Evolutionary conservation across 2,113 vertebrate species (phyloP).

Genomic region (Eolophus roseicapilla): DNA sequence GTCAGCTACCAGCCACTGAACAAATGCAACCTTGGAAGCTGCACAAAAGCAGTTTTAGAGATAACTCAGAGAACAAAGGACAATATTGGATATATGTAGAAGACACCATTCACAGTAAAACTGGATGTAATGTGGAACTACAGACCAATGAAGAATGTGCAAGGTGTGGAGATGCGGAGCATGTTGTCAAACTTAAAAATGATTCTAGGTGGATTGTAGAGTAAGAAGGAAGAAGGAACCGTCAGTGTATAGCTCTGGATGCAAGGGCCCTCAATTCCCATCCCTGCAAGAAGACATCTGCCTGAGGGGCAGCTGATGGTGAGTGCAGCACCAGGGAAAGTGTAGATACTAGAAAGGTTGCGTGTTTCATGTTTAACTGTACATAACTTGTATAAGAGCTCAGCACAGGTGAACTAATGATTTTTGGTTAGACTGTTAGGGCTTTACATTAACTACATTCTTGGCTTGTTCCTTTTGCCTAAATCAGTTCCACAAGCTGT

Average conservation of each 20-base stretch:
- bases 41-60: background rate
- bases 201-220: background rate
- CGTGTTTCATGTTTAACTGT: background rate
- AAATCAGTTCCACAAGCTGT: background rate
- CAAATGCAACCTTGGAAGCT: background rate
- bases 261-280: background rate
- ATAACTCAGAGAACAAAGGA: background rate
- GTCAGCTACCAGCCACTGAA: background rate
- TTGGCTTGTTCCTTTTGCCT: background rate
- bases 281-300: background rate
- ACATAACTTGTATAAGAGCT: background rate
- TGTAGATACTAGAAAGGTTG: background rate
- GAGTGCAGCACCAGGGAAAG: background rate
- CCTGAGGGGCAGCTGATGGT: background rate
- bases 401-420: background rate
- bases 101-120: background rate
- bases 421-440: background rate
- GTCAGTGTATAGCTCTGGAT: background rate
- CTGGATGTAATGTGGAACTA: background rate
- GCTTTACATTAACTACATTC: background rate
- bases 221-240: background rate
- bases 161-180: background rate
- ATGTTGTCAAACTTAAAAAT: background rate
- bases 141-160: background rate
- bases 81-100: background rate